Conservation (phyloP, 2,113 vertebrate genomes). For the Eleginops maclovinus region DNA sequence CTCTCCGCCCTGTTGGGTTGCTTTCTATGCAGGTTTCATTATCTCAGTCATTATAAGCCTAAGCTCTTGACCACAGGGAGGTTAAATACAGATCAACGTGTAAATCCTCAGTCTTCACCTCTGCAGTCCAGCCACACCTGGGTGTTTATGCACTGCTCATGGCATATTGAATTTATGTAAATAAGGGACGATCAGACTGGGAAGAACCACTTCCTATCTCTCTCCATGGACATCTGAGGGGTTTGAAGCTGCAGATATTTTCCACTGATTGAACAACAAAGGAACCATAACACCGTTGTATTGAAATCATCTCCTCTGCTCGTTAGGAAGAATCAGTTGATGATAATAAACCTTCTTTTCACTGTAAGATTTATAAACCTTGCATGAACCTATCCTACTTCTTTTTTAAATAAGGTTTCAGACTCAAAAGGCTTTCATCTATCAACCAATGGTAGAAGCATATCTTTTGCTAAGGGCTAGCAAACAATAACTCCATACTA, state of each 20-base stretch:
- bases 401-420: too few species aligned
- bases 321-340: neutral
- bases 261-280: neutral
- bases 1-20: neutral
- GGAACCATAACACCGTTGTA: neutral
- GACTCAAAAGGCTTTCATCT: too few species aligned
- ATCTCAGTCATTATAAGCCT: neutral
- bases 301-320: neutral
- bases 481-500: too few species aligned
- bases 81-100: neutral
- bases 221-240: neutral
- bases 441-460: too few species aligned
- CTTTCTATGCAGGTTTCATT: neutral
- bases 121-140: neutral
- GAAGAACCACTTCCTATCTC: neutral
- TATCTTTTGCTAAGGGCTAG: too few species aligned
- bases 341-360: neutral
- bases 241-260: neutral
- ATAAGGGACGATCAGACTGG: neutral
- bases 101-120: neutral
- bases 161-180: constrained; percentile 6
- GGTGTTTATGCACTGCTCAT: neutral
- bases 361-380: neutral
- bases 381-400: neutral
- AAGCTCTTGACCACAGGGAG: neutral